A percentile compares a stretch with the other conserved stretches of the same genome.
phyloP scores from a whole-genome alignment of 2,888 invertebrate genomes.

The Xestia ashworthii region DNA sequence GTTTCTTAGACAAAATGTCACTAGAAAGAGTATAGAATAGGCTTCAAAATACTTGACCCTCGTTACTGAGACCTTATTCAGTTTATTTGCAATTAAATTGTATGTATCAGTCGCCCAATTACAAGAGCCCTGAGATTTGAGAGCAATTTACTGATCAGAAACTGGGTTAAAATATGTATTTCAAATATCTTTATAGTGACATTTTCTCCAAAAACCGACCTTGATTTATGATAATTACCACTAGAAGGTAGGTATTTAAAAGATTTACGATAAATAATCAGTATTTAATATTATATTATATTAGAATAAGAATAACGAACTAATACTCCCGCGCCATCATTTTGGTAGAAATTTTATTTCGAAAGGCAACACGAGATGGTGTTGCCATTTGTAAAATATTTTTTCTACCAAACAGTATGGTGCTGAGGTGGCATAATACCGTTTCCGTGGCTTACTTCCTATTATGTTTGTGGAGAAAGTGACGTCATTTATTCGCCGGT shows the following conservation, averaged over 20 bases:
- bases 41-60: not conserved
- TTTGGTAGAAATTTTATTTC: slow-evolving; percentile 61
- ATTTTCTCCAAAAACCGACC: slow-evolving; percentile 41
- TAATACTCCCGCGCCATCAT: slow-evolving; percentile 60
- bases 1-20: slow-evolving; percentile 31
- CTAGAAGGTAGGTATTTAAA: slow-evolving; percentile 55
- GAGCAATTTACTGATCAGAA: not conserved
- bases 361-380: slow-evolving; percentile 31
- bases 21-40: not conserved
- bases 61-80: not conserved
- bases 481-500: slow-evolving; percentile 92
- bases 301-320: slow-evolving; percentile 62
- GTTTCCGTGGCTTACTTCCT: slow-evolving; percentile 64
- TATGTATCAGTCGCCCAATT: not conserved
- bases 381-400: slow-evolving; percentile 38
- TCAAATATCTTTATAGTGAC: slow-evolving; percentile 26
- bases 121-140: not conserved
- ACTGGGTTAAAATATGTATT: not conserved
- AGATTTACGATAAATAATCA: slow-evolving; percentile 62
- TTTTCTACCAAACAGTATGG: slow-evolving; percentile 61
- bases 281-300: slow-evolving; percentile 57
- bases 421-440: slow-evolving; percentile 64
- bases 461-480: slow-evolving; percentile 20
- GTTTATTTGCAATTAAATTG: not conserved
- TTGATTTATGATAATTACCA: slow-evolving; percentile 46